phyloP scores from a whole-genome alignment of 2,888 invertebrate genomes.

The Blastobasis adustella region DNA sequence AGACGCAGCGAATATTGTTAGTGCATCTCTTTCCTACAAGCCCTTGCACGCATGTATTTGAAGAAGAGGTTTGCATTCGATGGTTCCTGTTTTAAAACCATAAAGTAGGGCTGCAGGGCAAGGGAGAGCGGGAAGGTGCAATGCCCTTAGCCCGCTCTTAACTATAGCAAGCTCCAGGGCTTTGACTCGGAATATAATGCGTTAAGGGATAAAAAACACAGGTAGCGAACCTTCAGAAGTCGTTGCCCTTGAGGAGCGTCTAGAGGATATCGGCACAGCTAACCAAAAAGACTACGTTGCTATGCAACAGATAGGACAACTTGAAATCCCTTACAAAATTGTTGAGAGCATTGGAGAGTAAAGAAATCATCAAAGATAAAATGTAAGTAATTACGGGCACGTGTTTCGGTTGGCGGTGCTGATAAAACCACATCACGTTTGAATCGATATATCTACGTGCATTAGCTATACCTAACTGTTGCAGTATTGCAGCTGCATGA shows the following conservation, averaged over 20 bases:
- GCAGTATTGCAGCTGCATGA: too few relatives aligned
- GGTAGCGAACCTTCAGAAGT: constrained; percentile 62
- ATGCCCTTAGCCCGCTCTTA: constrained; percentile 63
- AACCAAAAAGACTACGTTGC: too few relatives aligned
- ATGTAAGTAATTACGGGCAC: not conserved
- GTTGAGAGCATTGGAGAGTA: not conserved
- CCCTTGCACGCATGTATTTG: constrained; percentile 37
- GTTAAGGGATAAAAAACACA: constrained; percentile 62
- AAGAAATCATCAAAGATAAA: not conserved
- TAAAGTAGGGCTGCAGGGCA: constrained; percentile 72
- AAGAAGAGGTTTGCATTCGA: constrained; percentile 47
- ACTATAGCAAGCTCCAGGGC: constrained; percentile 56
- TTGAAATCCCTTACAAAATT: not conserved
- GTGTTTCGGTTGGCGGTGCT: too few relatives aligned
- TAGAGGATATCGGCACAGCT: constrained; percentile 45
- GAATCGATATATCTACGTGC: too few relatives aligned
- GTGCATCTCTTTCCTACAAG: constrained; percentile 64
- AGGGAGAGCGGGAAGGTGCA: constrained; percentile 70
- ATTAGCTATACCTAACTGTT: too few relatives aligned
- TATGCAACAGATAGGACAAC: constrained; percentile 9
- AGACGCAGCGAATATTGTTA: constrained; percentile 43
- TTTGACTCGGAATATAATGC: constrained; percentile 57
- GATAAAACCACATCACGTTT: too few relatives aligned
- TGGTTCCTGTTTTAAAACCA: constrained; percentile 53
- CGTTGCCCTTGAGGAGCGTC: constrained; percentile 65